Base-by-base conservation (phyloP, 2,113 vertebrate genomes). In the Taxidea taxus region DNA sequence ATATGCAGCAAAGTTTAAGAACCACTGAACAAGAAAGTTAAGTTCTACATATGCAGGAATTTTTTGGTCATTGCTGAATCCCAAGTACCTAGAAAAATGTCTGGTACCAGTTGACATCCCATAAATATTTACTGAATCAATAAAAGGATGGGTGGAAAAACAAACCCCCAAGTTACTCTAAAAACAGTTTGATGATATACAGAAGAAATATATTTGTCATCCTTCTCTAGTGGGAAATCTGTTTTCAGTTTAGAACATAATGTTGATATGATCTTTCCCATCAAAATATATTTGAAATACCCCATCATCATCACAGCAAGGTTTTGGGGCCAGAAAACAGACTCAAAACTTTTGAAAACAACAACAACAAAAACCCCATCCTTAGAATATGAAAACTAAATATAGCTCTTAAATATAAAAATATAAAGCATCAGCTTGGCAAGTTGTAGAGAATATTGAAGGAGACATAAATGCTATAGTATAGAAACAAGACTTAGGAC, bases 91-190 rank as follows among this genome's bases (percentile, higher is more conserved):
- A 95, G 68, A 81, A 88, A 51, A 93, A 42, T 49, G 44, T 13
- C 70, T 91, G 56, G 56, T 39, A 86, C 34, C 81, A 91, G 49
- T 23, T 93, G 86, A 94, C 4, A 62, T 51, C 20, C 64, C 58
- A 88, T 87, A 81, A 90, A 81, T 96, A 96, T 94, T 96, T 94
- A 94, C 9, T 84, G 29, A 96, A 49, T 92, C 42, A 89, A 74
- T 90, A 54, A 88, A 93, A 90, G 27, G 21, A 84, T 80, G 13
- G 85, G 56, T n/a, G 80, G 34, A 84, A 51, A 91, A 95, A 58
- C 9, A 88, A 91, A 60, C 6, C 12, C 13, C 4, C 62, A 7
- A 81, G 77, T 85, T 64, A 75, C 49, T 87, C 31, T 83, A 81
- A 89, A 94, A 87, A 62, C 6, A 60, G 10, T 80, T 74, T 64